phyloP scores from a whole-genome alignment of 2,797 vertebrate genomes.

The Craterocephalus amniculus region DNA sequence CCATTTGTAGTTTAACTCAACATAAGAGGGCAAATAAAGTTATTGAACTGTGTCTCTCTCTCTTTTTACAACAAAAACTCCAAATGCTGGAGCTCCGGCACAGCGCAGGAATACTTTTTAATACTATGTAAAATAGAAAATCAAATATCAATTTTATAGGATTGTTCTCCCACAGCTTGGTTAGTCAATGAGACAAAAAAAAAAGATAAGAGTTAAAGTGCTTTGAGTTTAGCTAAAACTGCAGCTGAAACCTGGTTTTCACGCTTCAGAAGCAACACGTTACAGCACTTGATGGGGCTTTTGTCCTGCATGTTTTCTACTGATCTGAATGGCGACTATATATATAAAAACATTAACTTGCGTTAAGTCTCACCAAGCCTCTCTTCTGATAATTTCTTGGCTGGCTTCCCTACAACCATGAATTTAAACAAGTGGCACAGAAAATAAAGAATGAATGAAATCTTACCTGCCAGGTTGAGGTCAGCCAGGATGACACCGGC shows the following conservation, averaged over 20 bases:
- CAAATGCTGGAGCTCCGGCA: too few relatives aligned
- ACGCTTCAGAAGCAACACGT: not conserved
- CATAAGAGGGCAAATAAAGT: too few relatives aligned
- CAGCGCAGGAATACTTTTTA: too few relatives aligned
- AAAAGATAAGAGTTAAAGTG: not conserved
- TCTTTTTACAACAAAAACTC: too few relatives aligned
- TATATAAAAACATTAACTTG: too few relatives aligned
- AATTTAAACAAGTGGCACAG: too few relatives aligned
- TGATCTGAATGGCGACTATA: not conserved
- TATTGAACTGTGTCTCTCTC: too few relatives aligned
- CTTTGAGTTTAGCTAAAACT: not conserved
- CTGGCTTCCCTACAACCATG: too few relatives aligned
- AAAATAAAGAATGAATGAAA: not conserved
- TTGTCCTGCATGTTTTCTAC: not conserved
- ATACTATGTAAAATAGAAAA: not conserved
- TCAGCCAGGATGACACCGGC: constrained; percentile 93
- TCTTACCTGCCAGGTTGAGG: constrained; percentile 91
- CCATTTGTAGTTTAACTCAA: too few relatives aligned
- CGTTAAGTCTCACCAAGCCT: too few relatives aligned
- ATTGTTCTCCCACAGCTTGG: rapidly evolving
- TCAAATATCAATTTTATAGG: not conserved
- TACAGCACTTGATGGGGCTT: not conserved
- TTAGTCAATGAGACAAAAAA: not conserved
- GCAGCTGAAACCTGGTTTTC: not conserved
- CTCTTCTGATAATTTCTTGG: too few relatives aligned